phyloP scores from a whole-genome alignment of 1,140 invertebrate species.

The Drosophila trapezifrons region DNA sequence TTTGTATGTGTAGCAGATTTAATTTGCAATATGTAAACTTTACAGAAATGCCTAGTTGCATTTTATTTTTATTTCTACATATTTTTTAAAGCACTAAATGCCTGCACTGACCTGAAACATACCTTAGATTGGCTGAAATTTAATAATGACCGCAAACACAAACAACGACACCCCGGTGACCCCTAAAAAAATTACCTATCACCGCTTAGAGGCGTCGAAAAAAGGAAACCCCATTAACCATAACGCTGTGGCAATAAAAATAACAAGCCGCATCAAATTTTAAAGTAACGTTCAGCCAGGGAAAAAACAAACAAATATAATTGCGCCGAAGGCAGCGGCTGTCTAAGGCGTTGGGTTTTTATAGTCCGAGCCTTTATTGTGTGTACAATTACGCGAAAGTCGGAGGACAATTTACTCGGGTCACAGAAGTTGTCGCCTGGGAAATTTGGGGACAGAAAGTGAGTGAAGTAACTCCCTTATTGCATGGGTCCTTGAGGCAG shows the following conservation, averaged over 20 bases:
- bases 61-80: not conserved
- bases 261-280: conserved; percentile 71
- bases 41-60: not conserved
- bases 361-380: conserved; percentile 21
- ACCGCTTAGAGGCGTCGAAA: conserved; percentile 23
- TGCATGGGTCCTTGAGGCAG: not conserved
- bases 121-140: conserved; percentile 22
- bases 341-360: conserved; percentile 29
- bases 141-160: conserved; percentile 35
- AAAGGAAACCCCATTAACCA: conserved; percentile 40
- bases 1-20: not conserved
- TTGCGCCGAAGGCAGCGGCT: conserved; percentile 24
- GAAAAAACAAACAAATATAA: conserved; percentile 48
- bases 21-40: too few species aligned
- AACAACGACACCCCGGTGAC: conserved; percentile 49
- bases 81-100: not conserved
- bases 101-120: not conserved
- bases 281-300: conserved; percentile 43
- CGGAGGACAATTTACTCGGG: conserved; percentile 6
- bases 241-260: conserved; percentile 62
- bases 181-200: conserved; percentile 65
- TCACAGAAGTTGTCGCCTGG: conserved; percentile 49
- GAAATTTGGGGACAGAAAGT: conserved; percentile 42
- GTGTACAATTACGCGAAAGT: conserved; percentile 18
- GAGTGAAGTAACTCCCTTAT: not conserved